Evolutionary conservation across 2,888 invertebrate species (phyloP), one percentile per base, ranked within the genome.

Genomic region (Cosmorhoe ocellata): DNA sequence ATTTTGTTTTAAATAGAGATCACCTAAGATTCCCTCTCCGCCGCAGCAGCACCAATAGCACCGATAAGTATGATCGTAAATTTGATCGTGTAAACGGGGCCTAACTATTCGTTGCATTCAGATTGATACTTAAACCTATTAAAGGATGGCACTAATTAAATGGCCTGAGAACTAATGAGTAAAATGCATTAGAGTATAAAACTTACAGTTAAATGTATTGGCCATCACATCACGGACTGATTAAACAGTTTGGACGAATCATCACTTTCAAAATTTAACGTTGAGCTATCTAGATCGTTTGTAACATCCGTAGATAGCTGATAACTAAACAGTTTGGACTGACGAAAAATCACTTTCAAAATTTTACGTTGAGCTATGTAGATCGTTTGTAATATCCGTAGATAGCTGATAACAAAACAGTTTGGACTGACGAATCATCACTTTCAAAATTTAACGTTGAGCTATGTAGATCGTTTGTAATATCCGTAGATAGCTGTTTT

Each of bases 91-190:
- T 61, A 63, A 58, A 63, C 47, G 53, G 62, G 56, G 56, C 61
- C 61, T 56, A 61, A 63, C 59, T 64, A 81, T 74, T 79, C 78
- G 79, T 72, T 81, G 72, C 42, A 11, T 76, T 79, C 74, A 72
- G 79, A 80, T 77, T 67, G 77, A 76, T 78, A 79, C 86, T 84
- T 88, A 88, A 65, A 80, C 75, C 85, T 88, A 88, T 64, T 78
- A 86, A 81, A 84, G 84, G 84, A 90, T 90, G 90, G 90, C 90
- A 90, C 90, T 85, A 82, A 72, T 76, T 82, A 82, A 86, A 90
- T 90, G 90, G 90, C 90, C 89, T 88, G 88, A 87, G 84, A 89
- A 87, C 89, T 86, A 79, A 81, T 84, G 84, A 85, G 84, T 89
- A 89, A 89, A 89, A 90, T 89, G 88, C 87, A 89, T 85, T 82